Base-by-base conservation (phyloP, 2,113 vertebrate species). In the Amblyopsis rosae region DNA sequence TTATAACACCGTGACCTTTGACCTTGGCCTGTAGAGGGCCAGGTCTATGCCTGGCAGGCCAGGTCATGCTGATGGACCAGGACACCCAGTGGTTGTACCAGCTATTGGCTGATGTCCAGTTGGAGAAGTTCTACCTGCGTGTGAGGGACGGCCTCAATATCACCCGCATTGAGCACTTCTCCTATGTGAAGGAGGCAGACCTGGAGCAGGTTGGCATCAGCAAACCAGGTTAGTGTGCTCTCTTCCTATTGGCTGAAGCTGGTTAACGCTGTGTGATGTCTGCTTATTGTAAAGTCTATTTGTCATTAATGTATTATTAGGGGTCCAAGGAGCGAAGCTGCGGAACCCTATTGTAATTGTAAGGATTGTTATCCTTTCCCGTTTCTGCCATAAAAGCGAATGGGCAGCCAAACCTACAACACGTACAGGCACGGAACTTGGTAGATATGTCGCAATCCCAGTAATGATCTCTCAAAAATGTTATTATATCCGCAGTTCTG, bases 151-250 rank as follows among this genome's bases (percentile, higher is more conserved):
- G 94, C 46, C 94, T 97, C 53, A 95, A 96, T 32, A 94, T 96
- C 48, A 95, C 93, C 1, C 94, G 92, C 4, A 77, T 91, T 0
- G 93, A 94, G 56, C 95, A 97, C 82, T 95, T 96, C 0, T 47
- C 91, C 70, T 96, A 94, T 10, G 95, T 96, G 13, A 95, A 93
- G 77, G 93, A 95, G 1, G 41, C 82, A 0, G 95, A 97, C 67
- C 88, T 97, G 45, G 94, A 96, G 46, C 80, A 92, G 45, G 92
- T 95, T 11, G 96, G 95, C 60, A 95, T 96, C 91, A 95, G 94
- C 53, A 93, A 92, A 78, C 95, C 96, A 16, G 95, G 95, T 96
- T 64, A 91, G 90, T 66, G 15, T n/a, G 41, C 48, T 11, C 12
- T 12, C 16, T 8, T 0, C 16, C 13, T 71, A 13, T 62, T 59